phyloP scores from a whole-genome alignment of 2,797 vertebrate species.

The Enteromius trimaculatus region DNA sequence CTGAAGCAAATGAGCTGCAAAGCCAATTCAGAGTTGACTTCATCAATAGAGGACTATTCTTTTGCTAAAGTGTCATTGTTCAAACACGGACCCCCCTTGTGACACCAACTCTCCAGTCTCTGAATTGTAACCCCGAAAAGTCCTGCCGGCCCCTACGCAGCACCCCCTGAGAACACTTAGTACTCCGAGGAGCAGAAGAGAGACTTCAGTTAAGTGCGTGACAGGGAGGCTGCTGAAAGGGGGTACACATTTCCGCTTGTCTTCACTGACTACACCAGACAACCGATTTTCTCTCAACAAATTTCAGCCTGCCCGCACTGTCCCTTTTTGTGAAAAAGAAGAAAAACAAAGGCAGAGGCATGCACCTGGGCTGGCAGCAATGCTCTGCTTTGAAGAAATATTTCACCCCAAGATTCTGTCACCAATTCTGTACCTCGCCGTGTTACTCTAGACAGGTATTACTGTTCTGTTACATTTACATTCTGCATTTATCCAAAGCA shows the following conservation, averaged over 20 bases:
- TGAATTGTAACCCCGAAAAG: slow-evolving; percentile 37
- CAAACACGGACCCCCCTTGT: slow-evolving; percentile 12
- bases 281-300: slow-evolving; percentile 49
- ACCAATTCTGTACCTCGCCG: not conserved
- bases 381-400: slow-evolving; percentile 21
- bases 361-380: slow-evolving; percentile 37
- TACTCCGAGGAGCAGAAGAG: slow-evolving; percentile 30
- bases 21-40: slow-evolving; percentile 4
- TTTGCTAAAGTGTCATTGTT: slow-evolving; percentile 6
- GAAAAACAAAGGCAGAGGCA: slow-evolving; percentile 36
- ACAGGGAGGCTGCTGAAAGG: slow-evolving; percentile 45
- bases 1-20: not conserved
- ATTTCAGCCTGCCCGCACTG: slow-evolving; percentile 49
- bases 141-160: not conserved
- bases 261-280: slow-evolving; percentile 59
- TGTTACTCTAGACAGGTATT: not conserved
- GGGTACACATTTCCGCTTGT: slow-evolving; percentile 58
- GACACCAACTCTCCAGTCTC: slow-evolving; percentile 32
- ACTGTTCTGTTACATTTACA: not conserved
- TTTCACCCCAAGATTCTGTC: not conserved
- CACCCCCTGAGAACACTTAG: slow-evolving; percentile 22
- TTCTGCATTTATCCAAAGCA: not conserved
- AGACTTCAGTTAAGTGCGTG: slow-evolving; percentile 43
- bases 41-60: not conserved
- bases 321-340: slow-evolving; percentile 29